These are phyloP conservation scores for Paramormyrops kingsleyae DNA, from an alignment of 2,113 vertebrate species.

Conservation along the genomic window DNA sequence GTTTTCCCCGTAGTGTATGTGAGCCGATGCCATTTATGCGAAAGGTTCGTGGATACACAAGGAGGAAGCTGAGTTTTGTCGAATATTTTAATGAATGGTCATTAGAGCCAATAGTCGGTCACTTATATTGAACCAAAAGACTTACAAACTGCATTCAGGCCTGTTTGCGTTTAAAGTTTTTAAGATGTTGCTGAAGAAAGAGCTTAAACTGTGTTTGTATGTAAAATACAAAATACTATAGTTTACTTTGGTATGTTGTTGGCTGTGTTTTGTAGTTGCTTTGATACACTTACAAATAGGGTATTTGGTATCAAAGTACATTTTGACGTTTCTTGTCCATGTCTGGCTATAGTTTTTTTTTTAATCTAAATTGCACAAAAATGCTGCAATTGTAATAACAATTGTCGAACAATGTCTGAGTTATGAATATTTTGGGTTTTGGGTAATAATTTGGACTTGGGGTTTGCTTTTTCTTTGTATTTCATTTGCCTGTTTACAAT, in stretches of 20 bases:
- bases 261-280: not conserved
- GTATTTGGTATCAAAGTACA: not conserved
- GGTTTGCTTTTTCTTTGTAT: not conserved
- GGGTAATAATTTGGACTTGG: not conserved
- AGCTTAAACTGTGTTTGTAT: not conserved
- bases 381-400: not conserved
- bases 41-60: not conserved
- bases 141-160: not conserved
- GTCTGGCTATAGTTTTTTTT: not conserved
- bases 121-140: not conserved
- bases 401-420: not conserved
- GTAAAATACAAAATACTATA: not conserved
- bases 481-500: not conserved
- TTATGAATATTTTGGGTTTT: not conserved
- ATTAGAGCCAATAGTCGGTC: not conserved
- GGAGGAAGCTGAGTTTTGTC: not conserved
- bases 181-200: not conserved
- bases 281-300: too few species aligned
- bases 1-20: not conserved
- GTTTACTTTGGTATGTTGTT: not conserved
- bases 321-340: not conserved
- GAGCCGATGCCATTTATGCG: not conserved
- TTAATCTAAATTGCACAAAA: not conserved
- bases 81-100: not conserved
- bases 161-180: not conserved